Conservation (phyloP, 2,113 vertebrate genomes). For the Pollachius pollachius region DNA sequence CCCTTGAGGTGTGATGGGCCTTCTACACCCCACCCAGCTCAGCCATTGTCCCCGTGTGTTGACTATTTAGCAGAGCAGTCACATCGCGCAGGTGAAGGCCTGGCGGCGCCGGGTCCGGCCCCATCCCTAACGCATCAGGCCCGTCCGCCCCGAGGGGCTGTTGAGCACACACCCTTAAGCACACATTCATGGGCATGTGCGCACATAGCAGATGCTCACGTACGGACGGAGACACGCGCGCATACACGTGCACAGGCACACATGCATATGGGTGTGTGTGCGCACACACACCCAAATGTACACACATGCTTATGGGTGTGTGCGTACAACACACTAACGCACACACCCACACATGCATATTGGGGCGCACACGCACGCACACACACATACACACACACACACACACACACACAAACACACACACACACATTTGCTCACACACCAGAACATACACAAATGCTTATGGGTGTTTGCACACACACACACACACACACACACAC, state of each 20-base stretch:
- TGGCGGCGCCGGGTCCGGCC: slow-evolving; percentile 28
- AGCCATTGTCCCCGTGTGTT: slow-evolving; percentile 19
- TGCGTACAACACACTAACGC: not conserved
- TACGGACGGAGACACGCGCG: too few relatives aligned
- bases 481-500: not conserved
- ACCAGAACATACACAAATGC: too few relatives aligned
- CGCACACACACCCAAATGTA: too few relatives aligned
- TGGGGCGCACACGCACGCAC: not conserved
- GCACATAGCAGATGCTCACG: too few relatives aligned
- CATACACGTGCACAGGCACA: too few relatives aligned
- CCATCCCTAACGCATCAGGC: not conserved
- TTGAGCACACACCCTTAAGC: not conserved
- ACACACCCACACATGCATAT: not conserved
- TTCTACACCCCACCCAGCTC: not conserved
- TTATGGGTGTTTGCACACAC: not conserved
- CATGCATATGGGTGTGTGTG: too few relatives aligned
- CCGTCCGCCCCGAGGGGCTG: not conserved
- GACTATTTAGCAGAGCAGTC: slow-evolving; percentile 28
- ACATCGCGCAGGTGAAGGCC: slow-evolving; percentile 47
- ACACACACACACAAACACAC: too few relatives aligned
- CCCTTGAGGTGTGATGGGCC: slow-evolving; percentile 33
- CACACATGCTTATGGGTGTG: too few relatives aligned
- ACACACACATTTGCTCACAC: too few relatives aligned
- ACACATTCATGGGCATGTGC: not conserved
- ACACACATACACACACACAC: too few relatives aligned